phyloP scores from a whole-genome alignment of 2,113 vertebrate species.

The Phalacrocorax aristotelis region DNA sequence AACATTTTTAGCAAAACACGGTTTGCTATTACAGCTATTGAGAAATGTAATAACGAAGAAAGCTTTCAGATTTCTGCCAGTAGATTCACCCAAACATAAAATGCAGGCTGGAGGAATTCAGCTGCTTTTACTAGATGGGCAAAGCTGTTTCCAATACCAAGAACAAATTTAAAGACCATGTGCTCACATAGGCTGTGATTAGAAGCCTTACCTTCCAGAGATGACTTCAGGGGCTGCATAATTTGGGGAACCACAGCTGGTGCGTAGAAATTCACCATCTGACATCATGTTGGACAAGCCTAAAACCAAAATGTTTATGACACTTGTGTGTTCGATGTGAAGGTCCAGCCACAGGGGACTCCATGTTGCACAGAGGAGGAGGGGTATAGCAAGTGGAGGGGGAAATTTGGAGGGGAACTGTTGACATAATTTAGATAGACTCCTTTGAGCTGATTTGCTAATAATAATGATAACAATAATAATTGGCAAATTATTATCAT shows the following conservation, averaged over 20 bases:
- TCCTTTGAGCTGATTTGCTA: not conserved
- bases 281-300: constrained; percentile 99
- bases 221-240: constrained; percentile 99
- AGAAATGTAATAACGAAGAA: not conserved
- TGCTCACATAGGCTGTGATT: not conserved
- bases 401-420: not conserved
- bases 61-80: not conserved
- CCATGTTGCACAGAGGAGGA: not conserved
- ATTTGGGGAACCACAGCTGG: constrained; percentile 97
- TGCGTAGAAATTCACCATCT: constrained; percentile 95
- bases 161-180: not conserved
- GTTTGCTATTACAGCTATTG: not conserved
- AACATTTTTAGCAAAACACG: not conserved
- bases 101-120: not conserved
- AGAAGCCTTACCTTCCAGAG: constrained; percentile 88
- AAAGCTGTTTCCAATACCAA: not conserved
- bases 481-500: too few relatives aligned
- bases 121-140: not conserved
- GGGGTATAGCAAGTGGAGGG: not conserved
- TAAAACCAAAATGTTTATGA: constrained; percentile 63
- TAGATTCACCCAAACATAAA: not conserved
- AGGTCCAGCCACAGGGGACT: not conserved
- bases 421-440: not conserved
- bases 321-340: not conserved
- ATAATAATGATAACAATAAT: not conserved